These are phyloP conservation scores for Prionace glauca DNA, from an alignment of 2,797 vertebrate genomes.

Conservation along the genomic window DNA sequence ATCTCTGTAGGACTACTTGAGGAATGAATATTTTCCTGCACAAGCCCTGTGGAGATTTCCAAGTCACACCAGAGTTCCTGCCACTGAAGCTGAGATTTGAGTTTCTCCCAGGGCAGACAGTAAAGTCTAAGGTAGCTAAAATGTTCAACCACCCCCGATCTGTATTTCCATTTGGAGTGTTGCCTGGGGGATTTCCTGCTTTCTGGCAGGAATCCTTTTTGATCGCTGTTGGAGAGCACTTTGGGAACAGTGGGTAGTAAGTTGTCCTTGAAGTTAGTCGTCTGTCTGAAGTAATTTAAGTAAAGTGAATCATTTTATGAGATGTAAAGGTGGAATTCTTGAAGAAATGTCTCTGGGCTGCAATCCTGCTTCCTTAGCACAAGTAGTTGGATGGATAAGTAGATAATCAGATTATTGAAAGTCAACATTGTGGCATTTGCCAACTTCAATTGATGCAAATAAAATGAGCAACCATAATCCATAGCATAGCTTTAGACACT, in stretches of 20 bases:
- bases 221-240: background rate
- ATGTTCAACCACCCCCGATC: background rate
- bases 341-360: background rate
- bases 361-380: background rate
- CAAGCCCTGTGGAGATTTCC: background rate
- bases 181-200: background rate
- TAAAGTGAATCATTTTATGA: background rate
- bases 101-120: background rate
- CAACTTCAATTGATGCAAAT: background rate
- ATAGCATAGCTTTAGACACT: background rate
- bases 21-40: background rate
- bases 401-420: background rate
- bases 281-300: background rate
- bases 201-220: background rate
- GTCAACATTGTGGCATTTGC: background rate
- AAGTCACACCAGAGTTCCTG: background rate
- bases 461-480: background rate
- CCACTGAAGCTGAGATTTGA: background rate
- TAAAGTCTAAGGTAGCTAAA: background rate
- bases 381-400: background rate
- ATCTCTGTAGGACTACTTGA: background rate
- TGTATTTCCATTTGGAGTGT: background rate
- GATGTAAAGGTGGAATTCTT: background rate
- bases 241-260: background rate
- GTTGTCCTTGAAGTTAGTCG: background rate